Percentiles rank a stretch among this genome's conserved stretches.
Evolutionary conservation across 1,140 invertebrate species (phyloP).

Genomic region (Cyphomyrmex costatus): DNA sequence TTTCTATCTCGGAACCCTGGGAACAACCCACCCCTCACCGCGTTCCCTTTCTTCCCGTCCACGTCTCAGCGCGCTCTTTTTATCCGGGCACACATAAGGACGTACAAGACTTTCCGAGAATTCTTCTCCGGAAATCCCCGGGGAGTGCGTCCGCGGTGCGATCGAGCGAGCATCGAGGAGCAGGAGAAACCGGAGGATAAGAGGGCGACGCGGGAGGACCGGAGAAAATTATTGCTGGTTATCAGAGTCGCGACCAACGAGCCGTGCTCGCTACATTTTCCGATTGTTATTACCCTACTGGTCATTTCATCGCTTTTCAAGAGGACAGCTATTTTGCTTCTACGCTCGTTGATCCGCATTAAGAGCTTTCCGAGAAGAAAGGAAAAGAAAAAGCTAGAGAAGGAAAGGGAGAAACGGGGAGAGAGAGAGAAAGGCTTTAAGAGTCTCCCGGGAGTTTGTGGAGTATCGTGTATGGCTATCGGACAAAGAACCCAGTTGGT

Average conservation of each 20-base stretch:
- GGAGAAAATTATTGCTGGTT: constrained; percentile 56
- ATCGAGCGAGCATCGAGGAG: constrained; percentile 42
- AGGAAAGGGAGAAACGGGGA: background rate
- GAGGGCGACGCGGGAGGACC: background rate
- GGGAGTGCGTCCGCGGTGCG: constrained; percentile 45
- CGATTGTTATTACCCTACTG: constrained; percentile 61
- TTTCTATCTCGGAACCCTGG: constrained; percentile 65
- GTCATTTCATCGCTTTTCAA: constrained; percentile 57
- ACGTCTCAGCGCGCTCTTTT: constrained; percentile 40
- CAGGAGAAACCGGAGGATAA: background rate
- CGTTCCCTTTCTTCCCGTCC: background rate
- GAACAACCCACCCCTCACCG: background rate
- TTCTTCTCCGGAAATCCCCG: constrained; percentile 54
- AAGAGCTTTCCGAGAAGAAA: constrained; percentile 36
- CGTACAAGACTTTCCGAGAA: constrained; percentile 67
- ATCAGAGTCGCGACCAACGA: constrained; percentile 49
- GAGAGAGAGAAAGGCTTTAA: background rate
- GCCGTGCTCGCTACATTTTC: constrained; percentile 53
- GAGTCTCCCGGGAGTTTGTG: constrained; percentile 7
- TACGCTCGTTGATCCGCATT: constrained; percentile 52
- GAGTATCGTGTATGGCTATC: constrained; percentile 29
- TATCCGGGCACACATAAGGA: constrained; percentile 52
- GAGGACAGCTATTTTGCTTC: constrained; percentile 56
- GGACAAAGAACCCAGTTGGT: constrained; percentile 13
- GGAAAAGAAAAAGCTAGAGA: background rate